Evolutionary conservation across 1,140 invertebrate species (phyloP).

Genomic region (Rhagoletis zephyria): DNA sequence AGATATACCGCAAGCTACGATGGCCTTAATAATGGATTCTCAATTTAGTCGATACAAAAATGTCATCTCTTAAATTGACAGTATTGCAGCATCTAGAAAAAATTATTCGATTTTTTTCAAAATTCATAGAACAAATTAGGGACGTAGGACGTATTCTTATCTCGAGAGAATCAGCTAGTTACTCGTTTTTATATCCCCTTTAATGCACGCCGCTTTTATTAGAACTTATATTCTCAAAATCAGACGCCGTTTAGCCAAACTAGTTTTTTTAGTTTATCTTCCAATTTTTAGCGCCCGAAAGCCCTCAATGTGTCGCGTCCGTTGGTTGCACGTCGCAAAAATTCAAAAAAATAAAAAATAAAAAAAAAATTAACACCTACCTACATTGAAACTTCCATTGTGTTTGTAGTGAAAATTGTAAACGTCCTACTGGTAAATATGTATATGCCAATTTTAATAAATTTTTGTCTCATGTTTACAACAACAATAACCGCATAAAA

Average conservation of each 20-base stretch:
- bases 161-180: too few relatives aligned
- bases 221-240: background rate
- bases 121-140: too few relatives aligned
- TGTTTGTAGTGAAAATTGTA: constrained; percentile 35
- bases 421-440: constrained; percentile 41
- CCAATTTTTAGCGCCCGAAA: background rate
- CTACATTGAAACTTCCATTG: background rate
- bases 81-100: too few relatives aligned
- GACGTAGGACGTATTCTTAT: too few relatives aligned
- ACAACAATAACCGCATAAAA: constrained; percentile 22
- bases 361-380: constrained; percentile 8
- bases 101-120: too few relatives aligned
- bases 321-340: constrained; percentile 1
- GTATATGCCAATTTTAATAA: constrained; percentile 14
- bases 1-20: too few relatives aligned
- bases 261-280: background rate
- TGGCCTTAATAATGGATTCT: too few relatives aligned
- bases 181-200: too few relatives aligned
- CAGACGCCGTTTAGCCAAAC: background rate
- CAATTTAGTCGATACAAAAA: too few relatives aligned
- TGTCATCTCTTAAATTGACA: too few relatives aligned
- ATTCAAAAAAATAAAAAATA: background rate
- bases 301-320: background rate
- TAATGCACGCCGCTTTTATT: too few relatives aligned
- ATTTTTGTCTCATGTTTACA: constrained; percentile 11